Percentiles rank a stretch among this genome's conserved stretches.
These are phyloP conservation scores for Popillia japonica DNA, from an alignment of 1,140 invertebrate species.

Conservation along the genomic window DNA sequence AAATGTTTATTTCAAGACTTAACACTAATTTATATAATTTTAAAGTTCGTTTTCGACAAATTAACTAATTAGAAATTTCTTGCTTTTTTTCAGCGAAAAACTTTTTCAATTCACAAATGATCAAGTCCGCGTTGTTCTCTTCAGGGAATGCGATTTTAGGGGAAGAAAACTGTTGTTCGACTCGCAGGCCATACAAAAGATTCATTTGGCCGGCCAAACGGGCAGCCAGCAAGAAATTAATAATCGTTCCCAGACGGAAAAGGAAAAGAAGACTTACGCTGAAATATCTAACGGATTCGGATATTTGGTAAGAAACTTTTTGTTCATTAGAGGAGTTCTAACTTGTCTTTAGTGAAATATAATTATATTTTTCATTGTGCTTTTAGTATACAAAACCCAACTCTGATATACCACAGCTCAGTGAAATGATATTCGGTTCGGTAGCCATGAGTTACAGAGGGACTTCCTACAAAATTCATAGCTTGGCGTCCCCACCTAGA, in stretches of 20 bases:
- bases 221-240: conserved; percentile 38
- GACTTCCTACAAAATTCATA: conserved; percentile 83
- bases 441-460: conserved; percentile 87
- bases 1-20: not conserved
- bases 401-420: conserved; percentile 76
- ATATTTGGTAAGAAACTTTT: conserved; percentile 64
- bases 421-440: conserved; percentile 91
- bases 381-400: conserved; percentile 68
- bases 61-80: not conserved
- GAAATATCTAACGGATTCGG: conserved; percentile 66
- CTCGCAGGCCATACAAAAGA: conserved; percentile 75
- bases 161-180: conserved; percentile 86
- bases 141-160: conserved; percentile 83
- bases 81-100: conserved; percentile 55
- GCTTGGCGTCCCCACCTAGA: conserved; percentile 74
- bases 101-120: conserved; percentile 66
- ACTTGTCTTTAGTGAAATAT: too few relatives aligned
- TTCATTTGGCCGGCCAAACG: conserved; percentile 57
- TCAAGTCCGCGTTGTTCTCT: conserved; percentile 81
- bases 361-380: conserved; percentile 13
- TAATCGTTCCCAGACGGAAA: conserved; percentile 42
- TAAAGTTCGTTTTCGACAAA: too few relatives aligned
- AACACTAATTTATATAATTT: not conserved
- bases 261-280: conserved; percentile 56
- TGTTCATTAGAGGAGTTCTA: not conserved